These are phyloP conservation scores for Chouioia cunea DNA, from an alignment of 2,888 invertebrate species.

Conservation along the genomic window DNA sequence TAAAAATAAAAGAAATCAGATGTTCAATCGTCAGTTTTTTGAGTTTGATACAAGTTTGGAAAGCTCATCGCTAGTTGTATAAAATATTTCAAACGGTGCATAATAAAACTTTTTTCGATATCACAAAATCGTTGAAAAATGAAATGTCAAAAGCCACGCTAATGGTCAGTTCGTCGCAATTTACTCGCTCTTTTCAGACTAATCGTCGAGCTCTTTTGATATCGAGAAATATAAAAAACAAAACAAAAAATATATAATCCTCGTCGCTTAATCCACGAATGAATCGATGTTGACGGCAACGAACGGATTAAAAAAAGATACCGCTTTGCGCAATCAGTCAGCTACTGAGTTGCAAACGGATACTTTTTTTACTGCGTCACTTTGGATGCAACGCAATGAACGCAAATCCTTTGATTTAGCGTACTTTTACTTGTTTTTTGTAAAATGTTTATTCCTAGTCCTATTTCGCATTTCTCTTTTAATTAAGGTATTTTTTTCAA, in stretches of 20 bases:
- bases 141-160: too few relatives aligned
- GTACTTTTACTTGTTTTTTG: background rate
- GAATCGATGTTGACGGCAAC: conserved; percentile 1
- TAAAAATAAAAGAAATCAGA: too few relatives aligned
- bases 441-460: too few relatives aligned
- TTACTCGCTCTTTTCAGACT: conserved; percentile 4
- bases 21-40: too few relatives aligned
- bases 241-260: background rate
- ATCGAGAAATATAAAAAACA: too few relatives aligned
- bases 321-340: conserved; percentile 16
- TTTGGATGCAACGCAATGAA: conserved; percentile 4
- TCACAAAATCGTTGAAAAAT: conserved; percentile 1
- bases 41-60: too few relatives aligned
- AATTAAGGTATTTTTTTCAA: too few relatives aligned
- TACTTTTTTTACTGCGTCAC: conserved; percentile 6
- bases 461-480: too few relatives aligned
- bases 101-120: too few relatives aligned
- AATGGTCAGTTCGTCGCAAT: background rate
- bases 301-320: conserved; percentile 9
- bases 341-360: conserved; percentile 9
- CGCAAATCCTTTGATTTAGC: background rate
- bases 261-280: conserved; percentile 14
- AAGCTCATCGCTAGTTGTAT: too few relatives aligned
- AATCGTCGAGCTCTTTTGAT: background rate
- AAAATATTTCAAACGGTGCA: too few relatives aligned